These are phyloP conservation scores for Neoaliturus tenellus DNA, from an alignment of 2,888 invertebrate genomes.

Conservation along the genomic window DNA sequence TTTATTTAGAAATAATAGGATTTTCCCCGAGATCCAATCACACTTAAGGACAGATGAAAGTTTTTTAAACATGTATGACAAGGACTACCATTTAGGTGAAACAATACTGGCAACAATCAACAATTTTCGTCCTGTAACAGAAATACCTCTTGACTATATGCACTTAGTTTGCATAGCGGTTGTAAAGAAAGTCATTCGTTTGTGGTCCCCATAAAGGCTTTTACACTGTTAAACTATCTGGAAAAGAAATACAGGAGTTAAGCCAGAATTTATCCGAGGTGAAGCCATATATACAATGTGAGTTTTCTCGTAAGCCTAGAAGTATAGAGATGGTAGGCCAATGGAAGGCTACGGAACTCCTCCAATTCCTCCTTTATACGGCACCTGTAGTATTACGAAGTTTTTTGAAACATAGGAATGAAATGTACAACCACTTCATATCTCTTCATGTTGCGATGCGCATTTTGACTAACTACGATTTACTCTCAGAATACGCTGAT, in stretches of 20 bases:
- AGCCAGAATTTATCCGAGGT: not conserved
- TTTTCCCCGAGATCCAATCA: too few relatives aligned
- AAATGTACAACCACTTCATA: conserved; percentile 28
- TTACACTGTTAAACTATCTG: conserved; percentile 6
- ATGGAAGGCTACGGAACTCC: conserved; percentile 40
- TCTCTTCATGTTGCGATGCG: conserved; percentile 4
- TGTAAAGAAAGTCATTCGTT: conserved; percentile 60
- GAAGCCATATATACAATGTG: conserved; percentile 33
- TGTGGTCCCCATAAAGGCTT: conserved; percentile 57
- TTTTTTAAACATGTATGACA: conserved; percentile 7
- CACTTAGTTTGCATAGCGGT: conserved; percentile 69
- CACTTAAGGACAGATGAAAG: too few relatives aligned
- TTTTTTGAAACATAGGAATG: conserved; percentile 12
- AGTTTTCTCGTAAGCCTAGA: conserved; percentile 50
- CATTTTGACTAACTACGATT: not conserved
- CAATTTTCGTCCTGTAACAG: conserved; percentile 63
- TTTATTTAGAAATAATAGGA: too few relatives aligned
- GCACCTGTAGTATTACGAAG: conserved; percentile 30
- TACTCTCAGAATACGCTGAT: not conserved
- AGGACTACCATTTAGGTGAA: not conserved
- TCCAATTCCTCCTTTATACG: conserved; percentile 38
- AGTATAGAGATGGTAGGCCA: not conserved
- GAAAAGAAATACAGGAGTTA: conserved; percentile 23
- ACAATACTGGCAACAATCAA: conserved; percentile 56
- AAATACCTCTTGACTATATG: conserved; percentile 69